Conservation (phyloP, 2,113 vertebrate genomes). For the Echinops telfairi region DNA sequence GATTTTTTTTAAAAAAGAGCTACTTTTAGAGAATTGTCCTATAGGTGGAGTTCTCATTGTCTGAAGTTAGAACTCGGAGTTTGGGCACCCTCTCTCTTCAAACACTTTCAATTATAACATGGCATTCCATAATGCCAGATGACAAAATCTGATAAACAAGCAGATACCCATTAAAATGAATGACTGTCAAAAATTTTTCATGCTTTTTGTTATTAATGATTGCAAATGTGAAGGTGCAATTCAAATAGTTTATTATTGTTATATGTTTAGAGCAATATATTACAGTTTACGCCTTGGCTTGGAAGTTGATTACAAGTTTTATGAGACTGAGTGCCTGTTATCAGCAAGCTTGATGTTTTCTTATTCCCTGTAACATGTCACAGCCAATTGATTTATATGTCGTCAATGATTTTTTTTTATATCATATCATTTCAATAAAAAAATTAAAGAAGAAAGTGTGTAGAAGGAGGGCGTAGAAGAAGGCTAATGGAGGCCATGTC, state of each 20-base stretch:
- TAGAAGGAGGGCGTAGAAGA: not conserved
- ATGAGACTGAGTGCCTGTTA: constrained; percentile 81
- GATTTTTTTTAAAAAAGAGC: constrained; percentile 9
- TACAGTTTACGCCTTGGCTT: constrained; percentile 80
- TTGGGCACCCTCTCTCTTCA: not conserved
- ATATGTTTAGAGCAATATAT: constrained; percentile 74
- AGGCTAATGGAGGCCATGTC: constrained; percentile 61
- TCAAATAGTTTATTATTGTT: constrained; percentile 78
- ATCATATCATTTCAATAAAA: constrained; percentile 81
- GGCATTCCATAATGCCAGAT: constrained; percentile 31
- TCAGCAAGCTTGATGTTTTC: constrained; percentile 78
- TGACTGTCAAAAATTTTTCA: constrained; percentile 67
- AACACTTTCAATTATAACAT: not conserved
- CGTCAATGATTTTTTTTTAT: constrained; percentile 80
- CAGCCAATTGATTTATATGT: constrained; percentile 83
- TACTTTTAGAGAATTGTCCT: constrained; percentile 31
- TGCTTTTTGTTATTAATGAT: constrained; percentile 81
- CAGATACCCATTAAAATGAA: constrained; percentile 78
- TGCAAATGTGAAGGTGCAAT: constrained; percentile 75
- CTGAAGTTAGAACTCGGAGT: not conserved
- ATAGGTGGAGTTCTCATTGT: not conserved
- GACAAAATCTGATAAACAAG: constrained; percentile 69
- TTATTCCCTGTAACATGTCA: constrained; percentile 79
- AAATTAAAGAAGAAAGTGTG: constrained; percentile 76
- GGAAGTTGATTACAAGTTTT: constrained; percentile 81